Percentiles rank a stretch among this genome's conserved stretches.
Conservation (phyloP, 1,140 invertebrate species). For the Muscidifurax raptorellus region DNA sequence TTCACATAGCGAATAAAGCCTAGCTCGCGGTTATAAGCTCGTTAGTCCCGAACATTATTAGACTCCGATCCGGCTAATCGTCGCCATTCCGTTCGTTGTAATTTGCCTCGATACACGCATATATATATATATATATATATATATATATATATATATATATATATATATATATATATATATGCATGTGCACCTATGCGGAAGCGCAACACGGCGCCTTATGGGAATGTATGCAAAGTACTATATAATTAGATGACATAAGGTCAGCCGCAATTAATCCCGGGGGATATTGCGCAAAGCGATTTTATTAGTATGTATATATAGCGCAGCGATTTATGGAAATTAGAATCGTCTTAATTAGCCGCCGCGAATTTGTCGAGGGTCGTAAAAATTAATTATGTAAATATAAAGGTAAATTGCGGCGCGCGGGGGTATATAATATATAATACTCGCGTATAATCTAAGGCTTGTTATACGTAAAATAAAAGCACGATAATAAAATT, state of each 20-base stretch:
- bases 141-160: not conserved
- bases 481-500: not conserved
- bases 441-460: not conserved
- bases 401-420: not conserved
- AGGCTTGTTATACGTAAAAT: not conserved
- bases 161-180: not conserved
- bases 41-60: not conserved
- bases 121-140: not conserved
- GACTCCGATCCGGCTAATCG: not conserved
- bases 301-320: not conserved
- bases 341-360: slow-evolving; percentile 17
- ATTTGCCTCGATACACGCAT: not conserved
- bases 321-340: not conserved
- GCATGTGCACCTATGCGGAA: not conserved
- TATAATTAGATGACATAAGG: slow-evolving; percentile 37
- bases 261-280: slow-evolving; percentile 1
- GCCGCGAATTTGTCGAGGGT: not conserved
- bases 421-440: not conserved
- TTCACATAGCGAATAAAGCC: too few relatives aligned
- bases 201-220: not conserved
- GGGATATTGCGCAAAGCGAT: not conserved
- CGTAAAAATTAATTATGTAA: slow-evolving; percentile 24
- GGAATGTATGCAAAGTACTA: slow-evolving; percentile 25
- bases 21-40: not conserved
- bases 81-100: not conserved